Conservation (phyloP, 2,113 vertebrate genomes). For the Myodes glareolus region DNA sequence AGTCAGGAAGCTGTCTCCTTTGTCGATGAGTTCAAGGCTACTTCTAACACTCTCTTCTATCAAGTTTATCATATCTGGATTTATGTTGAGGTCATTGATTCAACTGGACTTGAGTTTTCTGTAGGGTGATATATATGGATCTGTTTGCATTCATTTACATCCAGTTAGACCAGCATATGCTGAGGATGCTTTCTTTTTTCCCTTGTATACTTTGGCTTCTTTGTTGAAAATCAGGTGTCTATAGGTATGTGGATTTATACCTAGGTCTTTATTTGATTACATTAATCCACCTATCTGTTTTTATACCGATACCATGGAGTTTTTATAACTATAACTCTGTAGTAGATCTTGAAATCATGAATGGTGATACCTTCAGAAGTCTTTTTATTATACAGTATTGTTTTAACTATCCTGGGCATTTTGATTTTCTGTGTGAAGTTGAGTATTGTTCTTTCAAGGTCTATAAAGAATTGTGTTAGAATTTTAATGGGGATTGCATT, state of each 20-base stretch:
- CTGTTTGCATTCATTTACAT: neutral
- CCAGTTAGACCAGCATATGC: neutral
- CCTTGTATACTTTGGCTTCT: neutral
- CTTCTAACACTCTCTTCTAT: neutral
- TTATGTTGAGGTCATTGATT: neutral
- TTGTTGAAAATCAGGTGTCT: neutral
- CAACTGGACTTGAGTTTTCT: neutral
- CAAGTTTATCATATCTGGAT: neutral
- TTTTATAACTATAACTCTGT: neutral
- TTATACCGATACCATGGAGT: neutral
- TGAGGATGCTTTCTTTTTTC: neutral
- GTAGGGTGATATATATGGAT: neutral
- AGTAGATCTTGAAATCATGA: neutral
- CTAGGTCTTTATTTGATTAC: neutral
- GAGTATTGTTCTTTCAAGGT: neutral
- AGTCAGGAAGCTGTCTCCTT: neutral
- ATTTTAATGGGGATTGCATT: neutral
- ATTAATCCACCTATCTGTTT: neutral
- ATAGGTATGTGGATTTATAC: neutral
- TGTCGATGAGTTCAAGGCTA: neutral
- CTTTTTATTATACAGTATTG: neutral
- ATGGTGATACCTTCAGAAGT: neutral
- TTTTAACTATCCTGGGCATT: neutral
- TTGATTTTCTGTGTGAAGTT: neutral
- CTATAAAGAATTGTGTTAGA: neutral